Conservation (phyloP, 2,797 vertebrate genomes). For the Eidolon dupreanum region DNA sequence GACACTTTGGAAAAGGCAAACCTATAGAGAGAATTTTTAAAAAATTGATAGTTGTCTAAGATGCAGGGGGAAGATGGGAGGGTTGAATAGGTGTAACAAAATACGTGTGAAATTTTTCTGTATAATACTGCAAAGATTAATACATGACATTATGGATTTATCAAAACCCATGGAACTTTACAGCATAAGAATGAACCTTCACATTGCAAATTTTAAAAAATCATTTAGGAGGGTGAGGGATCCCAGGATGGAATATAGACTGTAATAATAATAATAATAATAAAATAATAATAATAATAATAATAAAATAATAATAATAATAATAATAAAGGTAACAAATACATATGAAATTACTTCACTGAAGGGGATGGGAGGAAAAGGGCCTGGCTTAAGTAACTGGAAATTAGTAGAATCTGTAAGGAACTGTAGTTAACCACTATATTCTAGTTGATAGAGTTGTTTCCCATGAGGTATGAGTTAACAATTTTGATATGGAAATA, state of each 20-base stretch:
- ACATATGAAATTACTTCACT: not conserved
- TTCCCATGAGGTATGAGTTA: not conserved
- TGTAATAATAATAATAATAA: not conserved
- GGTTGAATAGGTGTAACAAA: not conserved
- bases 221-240: not conserved
- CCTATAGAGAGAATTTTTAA: not conserved
- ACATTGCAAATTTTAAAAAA: not conserved
- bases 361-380: not conserved
- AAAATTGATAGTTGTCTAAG: not conserved
- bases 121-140: not conserved
- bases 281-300: too few relatives aligned
- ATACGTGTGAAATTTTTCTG: not conserved
- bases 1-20: not conserved
- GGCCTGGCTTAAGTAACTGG: not conserved
- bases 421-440: not conserved
- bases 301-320: too few relatives aligned
- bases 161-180: not conserved
- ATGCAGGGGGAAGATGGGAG: not conserved
- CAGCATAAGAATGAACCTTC: not conserved
- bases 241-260: not conserved
- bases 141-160: not conserved
- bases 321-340: not conserved
- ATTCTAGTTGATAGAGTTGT: not conserved
- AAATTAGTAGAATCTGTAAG: not conserved
- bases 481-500: not conserved